These are phyloP conservation scores for Parotocinclus haroldoi DNA, from an alignment of 2,797 vertebrate species.

Conservation along the genomic window DNA sequence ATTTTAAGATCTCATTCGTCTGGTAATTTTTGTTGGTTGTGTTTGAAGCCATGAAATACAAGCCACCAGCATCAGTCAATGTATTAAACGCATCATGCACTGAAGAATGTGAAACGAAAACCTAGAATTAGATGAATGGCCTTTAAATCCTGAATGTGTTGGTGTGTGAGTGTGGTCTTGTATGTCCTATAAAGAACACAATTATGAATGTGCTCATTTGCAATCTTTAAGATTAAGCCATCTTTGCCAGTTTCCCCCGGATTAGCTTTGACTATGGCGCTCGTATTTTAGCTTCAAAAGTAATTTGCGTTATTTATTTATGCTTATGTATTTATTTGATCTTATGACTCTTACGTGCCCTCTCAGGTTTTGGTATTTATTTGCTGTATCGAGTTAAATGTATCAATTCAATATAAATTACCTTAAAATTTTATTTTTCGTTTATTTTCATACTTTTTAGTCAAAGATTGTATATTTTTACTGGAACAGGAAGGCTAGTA, in stretches of 20 bases:
- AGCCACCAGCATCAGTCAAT: slow-evolving; percentile 46
- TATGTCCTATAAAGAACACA: slow-evolving; percentile 20
- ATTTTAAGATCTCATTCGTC: slow-evolving; percentile 8
- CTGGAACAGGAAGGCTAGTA: slow-evolving; percentile 20
- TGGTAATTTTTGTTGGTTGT: slow-evolving; percentile 7
- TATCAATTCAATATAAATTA: slow-evolving; percentile 17
- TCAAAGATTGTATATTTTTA: slow-evolving; percentile 28
- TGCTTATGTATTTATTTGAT: slow-evolving; percentile 20
- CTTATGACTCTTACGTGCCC: slow-evolving; percentile 12
- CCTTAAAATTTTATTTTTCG: slow-evolving; percentile 10
- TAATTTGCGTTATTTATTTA: not conserved
- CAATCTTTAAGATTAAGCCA: not conserved
- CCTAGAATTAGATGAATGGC: not conserved
- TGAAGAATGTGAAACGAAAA: slow-evolving; percentile 30
- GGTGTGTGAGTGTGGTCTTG: slow-evolving; percentile 1
- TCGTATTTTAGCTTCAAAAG: slow-evolving; percentile 8
- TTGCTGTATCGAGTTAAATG: slow-evolving; percentile 15
- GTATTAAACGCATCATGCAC: slow-evolving; percentile 27
- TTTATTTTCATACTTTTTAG: slow-evolving; percentile 32
- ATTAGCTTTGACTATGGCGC: slow-evolving; percentile 5
- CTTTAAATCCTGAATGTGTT: slow-evolving; percentile 15
- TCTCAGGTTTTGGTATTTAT: slow-evolving; percentile 10
- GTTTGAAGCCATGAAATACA: slow-evolving; percentile 7
- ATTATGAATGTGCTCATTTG: slow-evolving; percentile 35
- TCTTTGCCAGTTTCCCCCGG: not conserved